Evolutionary conservation across 2,113 vertebrate genomes (phyloP).

Genomic region (Pseudorhombus dupliciocellatus): DNA sequence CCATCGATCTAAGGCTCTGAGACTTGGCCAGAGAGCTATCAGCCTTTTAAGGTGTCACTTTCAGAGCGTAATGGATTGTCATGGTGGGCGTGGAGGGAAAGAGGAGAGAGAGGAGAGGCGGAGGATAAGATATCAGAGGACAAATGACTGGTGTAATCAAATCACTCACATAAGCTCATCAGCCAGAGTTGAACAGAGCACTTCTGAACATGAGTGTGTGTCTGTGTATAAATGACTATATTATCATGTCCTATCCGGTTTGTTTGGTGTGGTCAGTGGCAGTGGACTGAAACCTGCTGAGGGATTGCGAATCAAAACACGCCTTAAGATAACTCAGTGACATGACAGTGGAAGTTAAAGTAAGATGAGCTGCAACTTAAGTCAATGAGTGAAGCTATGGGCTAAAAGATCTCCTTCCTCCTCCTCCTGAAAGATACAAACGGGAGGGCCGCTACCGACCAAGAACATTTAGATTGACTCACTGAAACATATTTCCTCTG

Average conservation of each 20-base stretch:
- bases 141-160: conserved; percentile 60
- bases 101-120: conserved; percentile 23
- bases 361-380: too few species aligned
- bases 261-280: conserved; percentile 1
- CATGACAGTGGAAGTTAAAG: too few species aligned
- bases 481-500: too few species aligned
- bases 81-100: conserved; percentile 29
- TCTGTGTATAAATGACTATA: conserved; percentile 13
- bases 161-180: conserved; percentile 64
- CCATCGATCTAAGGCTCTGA: conserved; percentile 65
- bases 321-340: neutral
- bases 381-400: too few species aligned
- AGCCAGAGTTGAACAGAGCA: conserved; percentile 52
- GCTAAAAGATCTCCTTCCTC: too few species aligned
- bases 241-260: neutral
- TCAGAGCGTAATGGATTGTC: conserved; percentile 66
- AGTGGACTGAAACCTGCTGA: conserved; percentile 13
- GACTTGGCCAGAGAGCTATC: conserved; percentile 65
- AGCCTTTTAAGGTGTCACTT: conserved; percentile 76
- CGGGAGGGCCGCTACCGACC: too few species aligned
- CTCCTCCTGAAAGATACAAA: too few species aligned
- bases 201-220: conserved; percentile 40
- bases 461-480: too few species aligned
- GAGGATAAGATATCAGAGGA: conserved; percentile 58
- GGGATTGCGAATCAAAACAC: conserved; percentile 2